A percentile compares a stretch with the other conserved stretches of the same genome.
phyloP scores from a whole-genome alignment of 1,140 invertebrate genomes.

The Dinothrombium tinctorium region DNA sequence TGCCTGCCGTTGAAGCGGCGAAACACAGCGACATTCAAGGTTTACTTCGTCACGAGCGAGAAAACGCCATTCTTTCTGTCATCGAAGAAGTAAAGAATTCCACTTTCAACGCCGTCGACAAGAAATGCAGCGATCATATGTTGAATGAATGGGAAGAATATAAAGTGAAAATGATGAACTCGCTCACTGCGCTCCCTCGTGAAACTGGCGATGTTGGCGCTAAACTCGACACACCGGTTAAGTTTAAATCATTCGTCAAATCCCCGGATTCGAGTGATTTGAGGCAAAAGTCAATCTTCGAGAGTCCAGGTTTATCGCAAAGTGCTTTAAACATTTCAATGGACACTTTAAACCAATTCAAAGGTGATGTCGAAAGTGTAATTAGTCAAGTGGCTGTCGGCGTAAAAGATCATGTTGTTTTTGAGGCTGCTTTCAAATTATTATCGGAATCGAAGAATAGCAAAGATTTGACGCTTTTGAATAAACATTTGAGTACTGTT shows the following conservation, averaged over 20 bases:
- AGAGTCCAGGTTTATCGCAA: too few species aligned
- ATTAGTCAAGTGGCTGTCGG: constrained; percentile 29
- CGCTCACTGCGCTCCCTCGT: too few species aligned
- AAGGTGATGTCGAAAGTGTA: constrained; percentile 23
- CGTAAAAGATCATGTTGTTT: constrained; percentile 47
- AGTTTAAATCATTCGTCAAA: too few species aligned
- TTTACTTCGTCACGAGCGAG: constrained; percentile 71
- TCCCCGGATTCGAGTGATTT: too few species aligned
- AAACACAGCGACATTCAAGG: constrained; percentile 46
- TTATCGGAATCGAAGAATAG: constrained; percentile 31
- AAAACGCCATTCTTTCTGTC: constrained; percentile 70
- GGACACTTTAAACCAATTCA: constrained; percentile 34
- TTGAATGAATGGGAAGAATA: constrained; percentile 67
- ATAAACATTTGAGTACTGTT: constrained; percentile 14
- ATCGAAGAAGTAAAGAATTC: constrained; percentile 66
- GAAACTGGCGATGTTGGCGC: too few species aligned
- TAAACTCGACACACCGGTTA: too few species aligned
- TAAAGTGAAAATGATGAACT: constrained; percentile 57
- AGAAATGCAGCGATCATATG: constrained; percentile 53
- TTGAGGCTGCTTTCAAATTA: constrained; percentile 69
- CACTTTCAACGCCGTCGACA: constrained; percentile 28
- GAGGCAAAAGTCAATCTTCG: too few species aligned
- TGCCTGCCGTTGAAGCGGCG: constrained; percentile 31
- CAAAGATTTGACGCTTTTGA: constrained; percentile 15
- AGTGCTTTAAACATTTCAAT: too few species aligned